Conservation (phyloP, 2,113 vertebrate species). For the Perca schrenkii region DNA sequence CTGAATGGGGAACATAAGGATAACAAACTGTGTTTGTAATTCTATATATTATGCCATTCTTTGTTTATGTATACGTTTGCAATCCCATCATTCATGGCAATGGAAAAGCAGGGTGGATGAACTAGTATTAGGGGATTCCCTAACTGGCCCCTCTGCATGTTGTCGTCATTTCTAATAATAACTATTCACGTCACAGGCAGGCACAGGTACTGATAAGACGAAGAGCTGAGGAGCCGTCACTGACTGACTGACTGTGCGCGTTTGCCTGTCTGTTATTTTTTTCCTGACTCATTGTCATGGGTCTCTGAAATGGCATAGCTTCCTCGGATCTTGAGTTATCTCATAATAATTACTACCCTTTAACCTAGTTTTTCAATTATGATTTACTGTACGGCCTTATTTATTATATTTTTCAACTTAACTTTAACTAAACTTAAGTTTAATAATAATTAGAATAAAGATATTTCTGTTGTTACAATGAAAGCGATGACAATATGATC, state of each 20-base stretch:
- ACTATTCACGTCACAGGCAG: slow-evolving; percentile 13
- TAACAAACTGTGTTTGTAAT: neutral
- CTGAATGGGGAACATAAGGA: slow-evolving; percentile 11
- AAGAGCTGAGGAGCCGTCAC: neutral
- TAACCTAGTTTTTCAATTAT: neutral
- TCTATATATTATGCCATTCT: neutral
- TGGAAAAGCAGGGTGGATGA: neutral
- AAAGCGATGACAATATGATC: neutral
- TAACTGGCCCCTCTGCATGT: neutral
- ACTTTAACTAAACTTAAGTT: neutral
- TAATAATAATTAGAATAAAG: neutral
- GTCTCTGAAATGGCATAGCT: slow-evolving; percentile 25
- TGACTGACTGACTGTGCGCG: neutral
- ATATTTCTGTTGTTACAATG: neutral
- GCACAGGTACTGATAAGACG: neutral
- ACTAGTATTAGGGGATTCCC: slow-evolving; percentile 45
- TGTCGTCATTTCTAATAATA: slow-evolving; percentile 56
- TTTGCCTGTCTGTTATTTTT: slow-evolving; percentile 7
- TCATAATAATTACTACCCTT: neutral
- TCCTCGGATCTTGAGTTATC: slow-evolving; percentile 23
- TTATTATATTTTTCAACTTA: neutral
- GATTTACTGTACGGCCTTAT: neutral
- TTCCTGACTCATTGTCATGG: slow-evolving; percentile 71
- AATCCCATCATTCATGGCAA: neutral
- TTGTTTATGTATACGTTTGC: slow-evolving; percentile 8